Conservation (phyloP, 2,888 invertebrate genomes). For the Microctonus hyperodae region DNA sequence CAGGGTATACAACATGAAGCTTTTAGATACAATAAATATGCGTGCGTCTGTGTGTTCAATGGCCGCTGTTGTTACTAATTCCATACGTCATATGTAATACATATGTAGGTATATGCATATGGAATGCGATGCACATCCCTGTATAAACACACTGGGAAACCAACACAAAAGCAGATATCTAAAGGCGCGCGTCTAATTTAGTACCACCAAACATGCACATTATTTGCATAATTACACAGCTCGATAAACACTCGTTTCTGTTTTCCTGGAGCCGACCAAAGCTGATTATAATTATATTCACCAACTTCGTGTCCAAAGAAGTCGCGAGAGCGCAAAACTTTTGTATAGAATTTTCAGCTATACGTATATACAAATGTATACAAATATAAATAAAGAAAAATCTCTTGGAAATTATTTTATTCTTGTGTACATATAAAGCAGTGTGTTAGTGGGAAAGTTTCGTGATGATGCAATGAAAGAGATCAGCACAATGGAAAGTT, state of each 20-base stretch:
- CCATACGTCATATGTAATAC: background rate
- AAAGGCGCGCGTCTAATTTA: conserved; percentile 44
- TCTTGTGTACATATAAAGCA: no score
- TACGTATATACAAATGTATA: no score
- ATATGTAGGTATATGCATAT: background rate
- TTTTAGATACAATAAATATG: no score
- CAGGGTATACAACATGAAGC: background rate
- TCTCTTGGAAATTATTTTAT: background rate
- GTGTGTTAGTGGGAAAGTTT: no score
- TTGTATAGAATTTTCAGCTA: background rate
- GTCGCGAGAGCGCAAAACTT: background rate
- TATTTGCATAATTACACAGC: conserved; percentile 50
- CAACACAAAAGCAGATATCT: conserved; percentile 25
- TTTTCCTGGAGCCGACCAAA: conserved; percentile 35
- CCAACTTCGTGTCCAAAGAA: conserved; percentile 18
- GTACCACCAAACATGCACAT: conserved; percentile 50
- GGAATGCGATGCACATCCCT: conserved; percentile 18
- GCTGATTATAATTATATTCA: no score
- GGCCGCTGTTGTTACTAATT: background rate
- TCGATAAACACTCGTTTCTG: conserved; percentile 47
- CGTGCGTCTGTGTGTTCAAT: conserved; percentile 8
- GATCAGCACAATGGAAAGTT: conserved; percentile 1
- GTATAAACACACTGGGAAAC: conserved; percentile 29
- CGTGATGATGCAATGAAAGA: background rate
- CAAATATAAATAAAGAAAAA: background rate